Evolutionary conservation across 2,797 vertebrate species (phyloP).

Genomic region (Eutrigla gurnardus): DNA sequence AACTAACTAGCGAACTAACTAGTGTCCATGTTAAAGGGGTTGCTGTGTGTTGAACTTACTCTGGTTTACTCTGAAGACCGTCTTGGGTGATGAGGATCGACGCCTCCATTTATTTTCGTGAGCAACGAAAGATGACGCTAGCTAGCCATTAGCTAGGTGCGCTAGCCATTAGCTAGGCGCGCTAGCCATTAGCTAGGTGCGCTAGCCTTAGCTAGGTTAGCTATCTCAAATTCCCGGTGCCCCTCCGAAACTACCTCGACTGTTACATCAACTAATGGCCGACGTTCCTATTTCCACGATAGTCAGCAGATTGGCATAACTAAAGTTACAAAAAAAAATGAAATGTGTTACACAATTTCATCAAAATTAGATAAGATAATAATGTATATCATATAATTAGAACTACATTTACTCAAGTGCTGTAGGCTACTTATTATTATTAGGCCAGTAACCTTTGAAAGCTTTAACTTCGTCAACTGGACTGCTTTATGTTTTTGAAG

Average conservation of each 20-base stretch:
- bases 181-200: too few relatives aligned
- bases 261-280: background rate
- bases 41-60: conserved; percentile 3
- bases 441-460: too few relatives aligned
- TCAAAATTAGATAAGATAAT: background rate
- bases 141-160: background rate
- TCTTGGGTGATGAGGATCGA: too few relatives aligned
- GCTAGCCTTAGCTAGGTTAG: too few relatives aligned
- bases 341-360: background rate
- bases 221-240: background rate
- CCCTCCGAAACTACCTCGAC: background rate
- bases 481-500: too few relatives aligned
- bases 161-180: too few relatives aligned
- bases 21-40: background rate
- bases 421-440: background rate
- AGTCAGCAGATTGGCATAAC: background rate
- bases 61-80: background rate
- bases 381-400: too few relatives aligned
- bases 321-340: background rate
- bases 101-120: background rate
- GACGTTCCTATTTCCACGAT: background rate
- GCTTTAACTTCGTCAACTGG: too few relatives aligned
- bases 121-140: background rate
- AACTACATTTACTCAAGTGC: background rate
- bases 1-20: background rate